A percentile compares a stretch with the other conserved stretches of the same genome.
phyloP scores from a whole-genome alignment of 2,888 invertebrate genomes.

The Ischnus inquisitorius region DNA sequence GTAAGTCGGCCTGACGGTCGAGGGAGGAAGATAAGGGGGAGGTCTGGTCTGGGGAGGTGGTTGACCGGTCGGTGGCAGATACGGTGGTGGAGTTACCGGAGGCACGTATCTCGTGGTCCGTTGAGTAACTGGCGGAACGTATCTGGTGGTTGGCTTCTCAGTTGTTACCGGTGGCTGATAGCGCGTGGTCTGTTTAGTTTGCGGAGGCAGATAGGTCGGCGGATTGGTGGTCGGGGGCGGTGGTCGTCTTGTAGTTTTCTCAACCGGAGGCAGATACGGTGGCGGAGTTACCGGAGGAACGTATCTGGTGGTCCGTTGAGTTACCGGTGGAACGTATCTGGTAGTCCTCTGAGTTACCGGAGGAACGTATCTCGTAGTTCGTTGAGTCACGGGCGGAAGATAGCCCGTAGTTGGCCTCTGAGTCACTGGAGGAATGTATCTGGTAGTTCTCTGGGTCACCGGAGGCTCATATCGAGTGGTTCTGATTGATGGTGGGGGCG shows the following conservation, averaged over 20 bases:
- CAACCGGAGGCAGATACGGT: slow-evolving; percentile 14
- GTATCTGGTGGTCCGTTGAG: slow-evolving; percentile 52
- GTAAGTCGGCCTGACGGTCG: slow-evolving; percentile 76
- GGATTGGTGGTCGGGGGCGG: slow-evolving; percentile 66
- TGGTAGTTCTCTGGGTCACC: slow-evolving; percentile 61
- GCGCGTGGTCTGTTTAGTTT: slow-evolving; percentile 69
- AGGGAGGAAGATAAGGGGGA: slow-evolving; percentile 82
- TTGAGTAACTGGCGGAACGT: background rate
- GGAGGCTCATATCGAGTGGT: background rate
- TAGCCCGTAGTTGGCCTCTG: slow-evolving; percentile 44
- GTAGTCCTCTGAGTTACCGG: slow-evolving; percentile 53
- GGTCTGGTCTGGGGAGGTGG: slow-evolving; percentile 73
- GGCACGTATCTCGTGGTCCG: slow-evolving; percentile 30
- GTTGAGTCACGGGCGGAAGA: slow-evolving; percentile 48
- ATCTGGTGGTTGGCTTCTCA: slow-evolving; percentile 21
- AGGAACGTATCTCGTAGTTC: slow-evolving; percentile 57
- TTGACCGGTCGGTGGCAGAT: slow-evolving; percentile 48
- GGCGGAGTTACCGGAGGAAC: slow-evolving; percentile 53
- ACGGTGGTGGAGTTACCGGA: slow-evolving; percentile 51
- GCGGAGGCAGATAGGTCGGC: slow-evolving; percentile 63
- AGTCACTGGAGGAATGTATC: slow-evolving; percentile 27
- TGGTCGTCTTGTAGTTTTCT: slow-evolving; percentile 27
- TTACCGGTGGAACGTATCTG: slow-evolving; percentile 55
- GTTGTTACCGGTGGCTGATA: slow-evolving; percentile 60
- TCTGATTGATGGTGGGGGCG: too few relatives aligned